A percentile compares a stretch with the other conserved stretches of the same genome.
Conservation (phyloP, 2,797 vertebrate genomes). For the Pogoniulus pusillus region DNA sequence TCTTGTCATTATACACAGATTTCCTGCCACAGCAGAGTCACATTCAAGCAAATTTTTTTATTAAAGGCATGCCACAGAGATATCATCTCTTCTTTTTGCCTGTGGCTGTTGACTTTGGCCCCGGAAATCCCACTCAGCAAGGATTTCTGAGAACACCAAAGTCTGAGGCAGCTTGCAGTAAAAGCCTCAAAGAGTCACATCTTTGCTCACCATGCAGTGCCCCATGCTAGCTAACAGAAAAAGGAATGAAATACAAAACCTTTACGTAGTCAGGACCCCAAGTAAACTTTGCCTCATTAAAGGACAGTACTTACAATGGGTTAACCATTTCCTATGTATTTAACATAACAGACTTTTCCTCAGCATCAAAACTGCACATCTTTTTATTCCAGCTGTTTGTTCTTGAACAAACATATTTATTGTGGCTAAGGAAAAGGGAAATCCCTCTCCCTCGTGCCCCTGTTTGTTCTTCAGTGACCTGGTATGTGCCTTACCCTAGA, state of each 20-base stretch:
- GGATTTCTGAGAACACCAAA: background rate
- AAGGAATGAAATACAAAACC: background rate
- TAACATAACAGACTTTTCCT: slow-evolving; percentile 1
- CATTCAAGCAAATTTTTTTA: slow-evolving; percentile 3
- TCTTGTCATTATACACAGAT: background rate
- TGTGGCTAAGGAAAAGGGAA: slow-evolving; percentile 12
- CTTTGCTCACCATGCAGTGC: background rate
- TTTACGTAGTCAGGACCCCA: background rate
- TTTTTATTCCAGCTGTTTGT: background rate
- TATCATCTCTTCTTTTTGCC: slow-evolving; percentile 8
- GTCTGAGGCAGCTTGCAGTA: background rate
- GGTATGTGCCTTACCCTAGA: background rate
- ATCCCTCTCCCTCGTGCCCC: background rate
- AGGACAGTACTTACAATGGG: background rate
- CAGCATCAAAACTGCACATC: background rate
- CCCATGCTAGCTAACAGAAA: background rate
- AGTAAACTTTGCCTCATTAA: background rate
- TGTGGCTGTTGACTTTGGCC: slow-evolving; percentile 11
- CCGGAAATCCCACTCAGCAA: background rate
- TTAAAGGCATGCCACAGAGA: background rate
- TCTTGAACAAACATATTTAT: slow-evolving; percentile 28
- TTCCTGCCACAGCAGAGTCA: background rate
- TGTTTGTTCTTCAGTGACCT: background rate
- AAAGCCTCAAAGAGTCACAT: background rate
- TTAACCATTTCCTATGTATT: background rate